A percentile compares a stretch with the other conserved stretches of the same genome.
These are phyloP conservation scores for Hemicrepidius hirtus DNA, from an alignment of 2,888 invertebrate species.

Conservation along the genomic window DNA sequence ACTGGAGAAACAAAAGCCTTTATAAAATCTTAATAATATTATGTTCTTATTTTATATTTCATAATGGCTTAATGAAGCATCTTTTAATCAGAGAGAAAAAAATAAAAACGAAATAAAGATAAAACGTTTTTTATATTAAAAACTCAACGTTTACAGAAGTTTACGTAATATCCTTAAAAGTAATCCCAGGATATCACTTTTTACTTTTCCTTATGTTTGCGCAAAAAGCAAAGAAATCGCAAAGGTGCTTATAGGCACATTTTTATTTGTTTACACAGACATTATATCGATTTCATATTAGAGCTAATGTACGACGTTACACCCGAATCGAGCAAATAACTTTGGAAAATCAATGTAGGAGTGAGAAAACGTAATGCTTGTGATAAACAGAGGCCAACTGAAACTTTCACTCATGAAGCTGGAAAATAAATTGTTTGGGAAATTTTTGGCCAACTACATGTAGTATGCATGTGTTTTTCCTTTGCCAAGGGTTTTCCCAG, in stretches of 20 bases:
- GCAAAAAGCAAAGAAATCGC: background rate
- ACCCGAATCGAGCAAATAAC: too few relatives aligned
- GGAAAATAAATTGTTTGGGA: conserved; percentile 18
- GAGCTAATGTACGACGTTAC: too few relatives aligned
- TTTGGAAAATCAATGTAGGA: background rate
- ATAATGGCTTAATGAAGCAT: too few relatives aligned
- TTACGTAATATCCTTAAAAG: too few relatives aligned
- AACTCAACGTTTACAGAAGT: too few relatives aligned
- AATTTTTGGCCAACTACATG: conserved; percentile 7
- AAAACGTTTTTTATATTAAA: too few relatives aligned
- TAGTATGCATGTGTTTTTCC: conserved; percentile 15
- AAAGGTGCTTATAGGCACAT: conserved; percentile 7
- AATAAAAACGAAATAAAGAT: too few relatives aligned
- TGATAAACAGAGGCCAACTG: too few relatives aligned
- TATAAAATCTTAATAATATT: too few relatives aligned
- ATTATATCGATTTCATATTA: conserved; percentile 31
- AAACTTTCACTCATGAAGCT: conserved; percentile 12
- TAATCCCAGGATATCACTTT: background rate
- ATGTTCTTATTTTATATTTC: too few relatives aligned
- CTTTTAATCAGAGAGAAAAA: too few relatives aligned
- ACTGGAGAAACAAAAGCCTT: too few relatives aligned
- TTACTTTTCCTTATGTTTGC: background rate
- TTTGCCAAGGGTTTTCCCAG: conserved; percentile 20
- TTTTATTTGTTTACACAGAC: conserved; percentile 22
- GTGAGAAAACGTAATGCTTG: background rate